These are phyloP conservation scores for Scyliorhinus canicula DNA, from an alignment of 2,797 vertebrate species.

Conservation along the genomic window DNA sequence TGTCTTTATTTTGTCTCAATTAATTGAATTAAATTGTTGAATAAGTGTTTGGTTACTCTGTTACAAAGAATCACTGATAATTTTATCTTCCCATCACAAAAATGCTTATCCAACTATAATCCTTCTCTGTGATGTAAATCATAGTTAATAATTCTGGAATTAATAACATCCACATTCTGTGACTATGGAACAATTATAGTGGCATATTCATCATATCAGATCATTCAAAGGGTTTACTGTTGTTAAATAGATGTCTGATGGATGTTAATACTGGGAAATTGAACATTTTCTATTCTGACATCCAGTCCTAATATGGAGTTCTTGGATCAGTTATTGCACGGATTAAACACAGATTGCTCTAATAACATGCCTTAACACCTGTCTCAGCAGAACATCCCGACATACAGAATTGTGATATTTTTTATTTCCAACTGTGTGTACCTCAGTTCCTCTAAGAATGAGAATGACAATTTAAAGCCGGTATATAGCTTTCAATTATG, in stretches of 20 bases:
- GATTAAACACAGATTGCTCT: neutral
- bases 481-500: neutral
- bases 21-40: neutral
- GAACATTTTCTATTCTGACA: neutral
- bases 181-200: neutral
- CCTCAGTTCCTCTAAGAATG: neutral
- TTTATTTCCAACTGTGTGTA: neutral
- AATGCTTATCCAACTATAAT: neutral
- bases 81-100: neutral
- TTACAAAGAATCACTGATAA: neutral
- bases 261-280: neutral
- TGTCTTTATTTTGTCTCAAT: neutral
- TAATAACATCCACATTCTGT: neutral
- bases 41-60: neutral
- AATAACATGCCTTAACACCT: neutral
- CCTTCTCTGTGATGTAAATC: neutral
- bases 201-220: neutral
- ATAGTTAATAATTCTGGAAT: neutral
- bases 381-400: neutral
- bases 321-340: neutral
- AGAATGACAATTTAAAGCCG: neutral
- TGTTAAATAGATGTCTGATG: neutral
- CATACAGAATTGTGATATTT: neutral
- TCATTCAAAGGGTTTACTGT: neutral
- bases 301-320: neutral